Base-by-base conservation (phyloP, 2,888 invertebrate species). In the Volucella inflata region DNA sequence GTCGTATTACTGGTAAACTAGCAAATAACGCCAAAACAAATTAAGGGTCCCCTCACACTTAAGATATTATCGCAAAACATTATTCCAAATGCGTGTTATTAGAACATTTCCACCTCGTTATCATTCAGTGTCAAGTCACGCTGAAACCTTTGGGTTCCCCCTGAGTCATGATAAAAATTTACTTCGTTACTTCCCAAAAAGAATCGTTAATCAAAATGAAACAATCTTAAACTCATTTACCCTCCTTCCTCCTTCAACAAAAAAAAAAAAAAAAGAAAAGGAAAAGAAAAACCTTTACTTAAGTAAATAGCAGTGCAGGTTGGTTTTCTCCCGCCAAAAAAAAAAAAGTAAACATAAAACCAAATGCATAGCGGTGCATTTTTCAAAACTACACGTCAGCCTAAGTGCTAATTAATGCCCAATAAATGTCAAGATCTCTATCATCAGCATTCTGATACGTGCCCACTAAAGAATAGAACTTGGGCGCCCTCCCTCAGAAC, bases 381-480 rank as follows among this genome's bases (percentile, higher is more conserved):
- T 79, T 70, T 74, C 64, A 72, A 71, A 71, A 46, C 60, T 44
- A 68, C 44, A 60, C 62, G 50, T 36, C 72, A 75, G 51, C 11
- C 72, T 44, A 77, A 85, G 85, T 81, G 85, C 81, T 85, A 85
- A 81, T 85, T 76, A 85, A 81, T 85, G 85, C 81, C 81, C 81
- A 85, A 85, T 85, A 85, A 85, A 85, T 85, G 85, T 85, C 85
- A 81, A 85, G 81, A 85, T 81, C 51, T 57, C 59, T 62, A 85
- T 85, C 85, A 50, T 40, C 57, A 10, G 10, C 62, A 50, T 71
- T 30, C 30, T 30, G 42, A 53, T 68, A 50, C 70, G 30, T 81
- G 60, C 30, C 62, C 42, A 46, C n/a, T n/a, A 14, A 50, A 50
- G n/a, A 62, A 62, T 17, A 59, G 17, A 36, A 48, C 0, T 30